Percentiles rank a stretch among this genome's conserved stretches.
Evolutionary conservation across 2,888 invertebrate species (phyloP).

Genomic region (Tenthredo livida): DNA sequence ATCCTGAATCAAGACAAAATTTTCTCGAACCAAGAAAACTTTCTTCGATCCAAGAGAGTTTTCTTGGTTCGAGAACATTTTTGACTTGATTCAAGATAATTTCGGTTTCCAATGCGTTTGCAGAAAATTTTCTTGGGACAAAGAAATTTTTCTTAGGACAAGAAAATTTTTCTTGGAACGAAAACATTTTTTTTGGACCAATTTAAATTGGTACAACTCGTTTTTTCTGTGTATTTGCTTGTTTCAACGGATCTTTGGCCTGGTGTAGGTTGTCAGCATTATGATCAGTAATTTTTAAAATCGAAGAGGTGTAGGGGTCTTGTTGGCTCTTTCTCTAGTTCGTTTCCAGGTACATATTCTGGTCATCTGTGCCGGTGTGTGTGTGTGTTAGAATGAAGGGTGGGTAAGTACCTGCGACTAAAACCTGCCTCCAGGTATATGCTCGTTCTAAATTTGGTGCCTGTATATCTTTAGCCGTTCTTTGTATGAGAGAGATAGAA

Average conservation of each 20-base stretch:
- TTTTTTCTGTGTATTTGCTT: background rate
- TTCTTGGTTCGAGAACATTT: too few relatives aligned
- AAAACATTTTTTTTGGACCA: too few relatives aligned
- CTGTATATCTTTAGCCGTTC: constrained; percentile 3
- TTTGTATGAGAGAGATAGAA: background rate
- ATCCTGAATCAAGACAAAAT: too few relatives aligned
- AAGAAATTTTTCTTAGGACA: too few relatives aligned
- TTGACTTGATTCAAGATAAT: too few relatives aligned
- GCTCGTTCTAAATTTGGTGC: background rate
- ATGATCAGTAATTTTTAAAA: background rate
- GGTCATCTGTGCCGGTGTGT: background rate
- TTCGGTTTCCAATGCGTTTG: too few relatives aligned
- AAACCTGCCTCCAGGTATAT: background rate
- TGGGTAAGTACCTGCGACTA: background rate
- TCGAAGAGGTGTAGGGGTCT: background rate
- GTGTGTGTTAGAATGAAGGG: background rate
- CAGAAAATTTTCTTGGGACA: too few relatives aligned
- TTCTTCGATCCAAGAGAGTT: too few relatives aligned
- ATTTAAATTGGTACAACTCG: too few relatives aligned
- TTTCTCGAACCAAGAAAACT: too few relatives aligned
- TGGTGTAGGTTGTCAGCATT: background rate
- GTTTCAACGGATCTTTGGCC: background rate
- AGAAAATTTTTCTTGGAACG: too few relatives aligned
- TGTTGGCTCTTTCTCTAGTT: background rate
- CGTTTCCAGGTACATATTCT: background rate